Conservation (phyloP, 2,888 invertebrate genomes). For the Papilio demoleus region DNA sequence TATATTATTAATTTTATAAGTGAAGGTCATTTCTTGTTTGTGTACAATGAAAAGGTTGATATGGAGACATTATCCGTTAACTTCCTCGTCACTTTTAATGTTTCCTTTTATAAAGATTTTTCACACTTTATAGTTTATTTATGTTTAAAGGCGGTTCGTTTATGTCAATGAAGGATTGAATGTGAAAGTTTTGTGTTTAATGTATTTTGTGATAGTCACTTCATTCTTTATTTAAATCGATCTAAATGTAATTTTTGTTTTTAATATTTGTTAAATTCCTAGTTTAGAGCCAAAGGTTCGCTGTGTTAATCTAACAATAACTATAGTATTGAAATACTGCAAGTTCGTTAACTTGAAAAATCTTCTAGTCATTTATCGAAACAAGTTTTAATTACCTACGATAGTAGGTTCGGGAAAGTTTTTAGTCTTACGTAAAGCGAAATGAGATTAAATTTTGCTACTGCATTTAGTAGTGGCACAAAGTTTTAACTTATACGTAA, state of each 20-base stretch:
- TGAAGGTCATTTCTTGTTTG: conserved; percentile 32
- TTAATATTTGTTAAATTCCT: neutral
- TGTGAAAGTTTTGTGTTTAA: neutral
- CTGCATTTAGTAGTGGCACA: neutral
- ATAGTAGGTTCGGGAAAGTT: neutral
- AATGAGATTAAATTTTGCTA: conserved; percentile 10
- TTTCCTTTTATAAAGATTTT: conserved; percentile 7
- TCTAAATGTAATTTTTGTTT: too few species aligned
- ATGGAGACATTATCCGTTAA: conserved; percentile 22
- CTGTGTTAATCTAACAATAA: too few species aligned
- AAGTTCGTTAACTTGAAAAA: neutral
- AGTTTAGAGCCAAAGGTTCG: too few species aligned
- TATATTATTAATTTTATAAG: conserved; percentile 33
- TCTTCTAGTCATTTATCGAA: neutral
- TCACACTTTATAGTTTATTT: conserved; percentile 10
- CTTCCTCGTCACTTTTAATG: conserved; percentile 29
- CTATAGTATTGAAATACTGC: too few species aligned
- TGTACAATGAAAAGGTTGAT: conserved; percentile 25
- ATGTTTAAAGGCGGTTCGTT: conserved; percentile 5
- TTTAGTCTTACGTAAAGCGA: neutral
- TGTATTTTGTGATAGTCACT: too few species aligned
- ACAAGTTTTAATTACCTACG: neutral
- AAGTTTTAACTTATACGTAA: neutral
- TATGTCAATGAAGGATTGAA: neutral
- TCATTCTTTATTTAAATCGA: too few species aligned